These are phyloP conservation scores for Botia almorhae DNA, from an alignment of 2,797 vertebrate genomes.

Conservation along the genomic window DNA sequence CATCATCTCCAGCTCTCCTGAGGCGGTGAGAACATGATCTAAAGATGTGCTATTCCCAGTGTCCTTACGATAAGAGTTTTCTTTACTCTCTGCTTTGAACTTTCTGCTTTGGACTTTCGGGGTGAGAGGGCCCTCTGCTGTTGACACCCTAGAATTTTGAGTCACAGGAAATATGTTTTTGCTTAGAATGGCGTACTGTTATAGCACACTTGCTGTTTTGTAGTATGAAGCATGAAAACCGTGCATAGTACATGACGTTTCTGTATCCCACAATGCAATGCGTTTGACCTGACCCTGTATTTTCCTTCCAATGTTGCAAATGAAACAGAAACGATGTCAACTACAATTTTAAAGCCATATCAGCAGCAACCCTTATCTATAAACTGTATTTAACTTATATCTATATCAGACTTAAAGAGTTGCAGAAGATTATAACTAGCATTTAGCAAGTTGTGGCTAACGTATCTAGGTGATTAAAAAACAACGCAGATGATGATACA, in stretches of 20 bases:
- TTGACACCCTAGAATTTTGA: neutral
- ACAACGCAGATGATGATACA: constrained; percentile 49
- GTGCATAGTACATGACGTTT: neutral
- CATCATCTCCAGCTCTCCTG: constrained; percentile 43
- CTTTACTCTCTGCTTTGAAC: neutral
- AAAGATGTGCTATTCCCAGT: neutral
- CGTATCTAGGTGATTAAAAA: neutral
- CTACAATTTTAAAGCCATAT: neutral
- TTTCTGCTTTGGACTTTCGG: neutral
- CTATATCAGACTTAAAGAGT: too few relatives aligned
- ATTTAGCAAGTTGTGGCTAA: too few relatives aligned
- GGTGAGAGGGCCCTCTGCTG: constrained; percentile 17
- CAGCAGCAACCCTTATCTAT: neutral
- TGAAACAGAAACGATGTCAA: neutral
- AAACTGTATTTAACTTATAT: too few relatives aligned
- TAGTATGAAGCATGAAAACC: neutral
- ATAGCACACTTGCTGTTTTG: too few relatives aligned
- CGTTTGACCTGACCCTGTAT: neutral
- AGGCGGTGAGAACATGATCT: constrained; percentile 16
- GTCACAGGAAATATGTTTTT: neutral
- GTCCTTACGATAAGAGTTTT: neutral
- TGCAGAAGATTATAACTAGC: too few relatives aligned
- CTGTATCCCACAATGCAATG: too few relatives aligned
- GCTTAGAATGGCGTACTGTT: too few relatives aligned
- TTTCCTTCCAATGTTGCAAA: too few relatives aligned